phyloP scores from a whole-genome alignment of 2,888 invertebrate species.

The Entomobrya multifasciata region DNA sequence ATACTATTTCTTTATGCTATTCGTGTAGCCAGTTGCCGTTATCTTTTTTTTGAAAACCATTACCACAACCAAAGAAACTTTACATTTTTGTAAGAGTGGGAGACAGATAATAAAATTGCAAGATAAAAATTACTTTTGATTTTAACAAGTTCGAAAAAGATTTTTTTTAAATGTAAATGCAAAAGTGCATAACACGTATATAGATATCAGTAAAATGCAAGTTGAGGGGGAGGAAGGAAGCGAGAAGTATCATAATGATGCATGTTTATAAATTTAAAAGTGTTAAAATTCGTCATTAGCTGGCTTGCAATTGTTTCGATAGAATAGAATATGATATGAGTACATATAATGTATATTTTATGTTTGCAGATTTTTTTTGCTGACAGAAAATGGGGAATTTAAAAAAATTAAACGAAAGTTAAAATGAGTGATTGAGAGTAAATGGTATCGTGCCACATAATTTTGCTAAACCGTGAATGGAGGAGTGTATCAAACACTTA shows the following conservation, averaged over 20 bases:
- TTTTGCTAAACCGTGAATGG: too few relatives aligned
- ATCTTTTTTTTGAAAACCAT: conserved; percentile 49
- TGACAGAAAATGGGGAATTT: neutral
- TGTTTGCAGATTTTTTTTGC: too few relatives aligned
- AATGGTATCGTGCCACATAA: too few relatives aligned
- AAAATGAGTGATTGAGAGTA: neutral
- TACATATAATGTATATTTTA: too few relatives aligned
- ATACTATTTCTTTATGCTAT: neutral
- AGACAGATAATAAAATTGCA: neutral
- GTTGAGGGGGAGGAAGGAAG: neutral
- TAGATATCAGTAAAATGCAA: neutral
- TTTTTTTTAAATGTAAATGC: neutral
- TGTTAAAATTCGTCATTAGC: neutral
- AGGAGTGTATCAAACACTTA: too few relatives aligned
- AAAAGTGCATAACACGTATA: neutral
- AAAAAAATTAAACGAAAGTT: conserved; percentile 10
- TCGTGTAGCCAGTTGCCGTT: neutral
- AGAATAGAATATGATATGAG: neutral
- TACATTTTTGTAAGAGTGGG: neutral
- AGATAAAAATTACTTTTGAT: conserved; percentile 11
- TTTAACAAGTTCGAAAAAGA: neutral
- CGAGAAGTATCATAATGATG: neutral
- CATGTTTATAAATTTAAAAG: too few relatives aligned
- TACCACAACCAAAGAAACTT: conserved; percentile 26
- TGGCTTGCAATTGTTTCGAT: neutral